These are phyloP conservation scores for Drepanosiphum platanoidis DNA, from an alignment of 2,888 invertebrate species.

Conservation along the genomic window DNA sequence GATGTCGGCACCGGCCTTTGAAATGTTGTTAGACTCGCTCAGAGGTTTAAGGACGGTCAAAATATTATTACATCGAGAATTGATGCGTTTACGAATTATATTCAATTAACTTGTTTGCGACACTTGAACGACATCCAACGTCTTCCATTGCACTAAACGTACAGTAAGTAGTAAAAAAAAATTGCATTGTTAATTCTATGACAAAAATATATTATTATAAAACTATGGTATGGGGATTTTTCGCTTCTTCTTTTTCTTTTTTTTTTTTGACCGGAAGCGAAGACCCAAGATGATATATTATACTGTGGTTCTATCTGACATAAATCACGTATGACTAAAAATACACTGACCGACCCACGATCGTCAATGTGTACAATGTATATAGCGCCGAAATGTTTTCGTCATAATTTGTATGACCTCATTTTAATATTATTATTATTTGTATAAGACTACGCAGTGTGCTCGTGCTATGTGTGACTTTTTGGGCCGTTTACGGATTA, in stretches of 20 bases:
- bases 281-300: constrained; percentile 3
- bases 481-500: too few relatives aligned
- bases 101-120: constrained; percentile 15
- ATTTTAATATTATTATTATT: neutral
- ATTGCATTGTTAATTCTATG: neutral
- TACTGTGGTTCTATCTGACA: neutral
- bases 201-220: neutral
- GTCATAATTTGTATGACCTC: neutral
- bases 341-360: constrained; percentile 11
- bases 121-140: constrained; percentile 21
- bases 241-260: neutral
- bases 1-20: too few relatives aligned
- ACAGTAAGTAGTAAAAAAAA: neutral
- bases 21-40: too few relatives aligned
- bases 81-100: neutral
- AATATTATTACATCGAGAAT: too few relatives aligned
- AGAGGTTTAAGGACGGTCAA: too few relatives aligned
- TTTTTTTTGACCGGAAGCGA: constrained; percentile 22
- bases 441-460: too few relatives aligned
- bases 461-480: too few relatives aligned
- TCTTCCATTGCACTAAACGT: neutral
- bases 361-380: constrained; percentile 5
- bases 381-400: neutral
- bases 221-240: neutral
- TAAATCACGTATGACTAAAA: constrained; percentile 54